Evolutionary conservation across 2,888 invertebrate genomes (phyloP).

Genomic region (Sinentomon sp.): DNA sequence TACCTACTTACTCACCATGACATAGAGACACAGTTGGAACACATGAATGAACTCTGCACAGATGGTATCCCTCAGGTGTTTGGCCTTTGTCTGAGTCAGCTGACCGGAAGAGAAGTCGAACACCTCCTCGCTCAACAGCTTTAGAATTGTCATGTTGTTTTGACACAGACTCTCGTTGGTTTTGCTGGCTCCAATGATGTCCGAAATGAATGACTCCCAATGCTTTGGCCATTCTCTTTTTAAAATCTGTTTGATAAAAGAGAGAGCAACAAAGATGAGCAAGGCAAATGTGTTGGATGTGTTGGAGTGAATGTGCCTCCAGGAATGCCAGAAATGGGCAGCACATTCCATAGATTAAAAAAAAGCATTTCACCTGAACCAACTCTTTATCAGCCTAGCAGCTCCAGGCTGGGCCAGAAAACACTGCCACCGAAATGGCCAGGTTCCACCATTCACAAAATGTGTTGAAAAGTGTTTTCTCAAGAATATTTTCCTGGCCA

Average conservation of each 20-base stretch:
- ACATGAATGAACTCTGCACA: constrained; percentile 97
- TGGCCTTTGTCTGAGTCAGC: constrained; percentile 95
- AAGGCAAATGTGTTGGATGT: not conserved
- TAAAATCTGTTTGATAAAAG: constrained; percentile 34
- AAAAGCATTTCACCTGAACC: constrained; percentile 1
- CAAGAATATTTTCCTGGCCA: too few relatives aligned
- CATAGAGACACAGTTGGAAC: constrained; percentile 90
- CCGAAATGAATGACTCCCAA: constrained; percentile 96
- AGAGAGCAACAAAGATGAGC: not conserved
- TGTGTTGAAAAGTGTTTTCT: too few relatives aligned
- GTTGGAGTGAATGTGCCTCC: too few relatives aligned
- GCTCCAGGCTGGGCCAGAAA: too few relatives aligned
- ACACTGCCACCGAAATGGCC: too few relatives aligned
- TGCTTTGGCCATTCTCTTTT: constrained; percentile 99
- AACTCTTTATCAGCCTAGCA: too few relatives aligned
- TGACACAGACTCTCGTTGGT: constrained; percentile 96
- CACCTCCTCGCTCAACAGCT: constrained; percentile 89
- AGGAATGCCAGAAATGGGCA: not conserved
- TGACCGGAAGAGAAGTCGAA: constrained; percentile 97
- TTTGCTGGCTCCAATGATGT: constrained; percentile 96
- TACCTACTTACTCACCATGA: constrained; percentile 31
- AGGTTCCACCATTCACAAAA: too few relatives aligned
- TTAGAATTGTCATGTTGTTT: constrained; percentile 97
- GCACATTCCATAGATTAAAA: not conserved
- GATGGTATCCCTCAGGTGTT: constrained; percentile 97